Conservation (phyloP, 2,113 vertebrate species). For the Syngnathus typhle region DNA sequence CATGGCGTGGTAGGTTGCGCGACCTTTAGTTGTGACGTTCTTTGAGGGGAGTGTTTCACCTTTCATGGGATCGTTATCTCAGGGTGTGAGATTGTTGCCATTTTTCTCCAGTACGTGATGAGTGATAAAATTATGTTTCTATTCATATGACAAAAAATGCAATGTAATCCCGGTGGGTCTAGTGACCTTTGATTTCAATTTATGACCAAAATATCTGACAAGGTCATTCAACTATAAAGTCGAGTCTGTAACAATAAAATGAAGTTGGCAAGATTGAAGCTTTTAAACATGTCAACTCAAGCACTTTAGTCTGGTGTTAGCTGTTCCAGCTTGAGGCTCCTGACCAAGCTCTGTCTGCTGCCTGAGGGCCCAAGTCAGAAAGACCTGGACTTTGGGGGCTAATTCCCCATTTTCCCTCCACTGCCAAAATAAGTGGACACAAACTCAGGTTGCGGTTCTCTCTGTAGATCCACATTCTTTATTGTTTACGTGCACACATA, state of each 20-base stretch:
- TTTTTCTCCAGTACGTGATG: constrained; percentile 10
- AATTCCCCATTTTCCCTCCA: background rate
- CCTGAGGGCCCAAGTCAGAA: background rate
- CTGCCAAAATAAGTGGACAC: background rate
- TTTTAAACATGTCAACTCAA: background rate
- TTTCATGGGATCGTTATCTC: constrained; percentile 22
- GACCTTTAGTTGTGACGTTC: constrained; percentile 6
- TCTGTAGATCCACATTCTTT: constrained; percentile 4
- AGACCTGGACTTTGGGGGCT: background rate
- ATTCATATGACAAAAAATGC: background rate
- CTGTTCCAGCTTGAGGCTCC: background rate
- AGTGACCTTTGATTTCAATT: background rate
- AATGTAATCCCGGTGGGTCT: no score
- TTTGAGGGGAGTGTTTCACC: constrained; percentile 19
- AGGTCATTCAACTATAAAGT: background rate
- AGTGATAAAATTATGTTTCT: constrained; percentile 1
- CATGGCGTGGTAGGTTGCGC: constrained; percentile 4
- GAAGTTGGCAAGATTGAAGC: background rate
- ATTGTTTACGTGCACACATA: constrained; percentile 2
- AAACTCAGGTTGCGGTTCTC: background rate
- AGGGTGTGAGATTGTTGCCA: constrained; percentile 7
- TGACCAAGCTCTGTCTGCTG: background rate
- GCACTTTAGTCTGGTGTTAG: background rate
- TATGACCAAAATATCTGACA: background rate
- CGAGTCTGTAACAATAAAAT: background rate